phyloP scores from a whole-genome alignment of 2,888 invertebrate genomes.

The Boloria selene region DNA sequence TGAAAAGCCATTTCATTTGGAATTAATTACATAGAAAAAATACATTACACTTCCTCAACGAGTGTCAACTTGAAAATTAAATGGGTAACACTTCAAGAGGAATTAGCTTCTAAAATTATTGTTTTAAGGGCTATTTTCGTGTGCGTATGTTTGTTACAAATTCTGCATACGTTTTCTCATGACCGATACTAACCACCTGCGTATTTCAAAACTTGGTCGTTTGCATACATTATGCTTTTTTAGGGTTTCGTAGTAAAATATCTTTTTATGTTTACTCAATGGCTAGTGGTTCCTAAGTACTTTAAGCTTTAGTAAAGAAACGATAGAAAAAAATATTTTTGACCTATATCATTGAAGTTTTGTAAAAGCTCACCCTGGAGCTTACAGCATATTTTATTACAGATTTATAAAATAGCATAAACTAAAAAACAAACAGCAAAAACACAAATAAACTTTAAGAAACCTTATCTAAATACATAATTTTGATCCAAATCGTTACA shows the following conservation, averaged over 20 bases:
- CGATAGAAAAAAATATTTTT: too few relatives aligned
- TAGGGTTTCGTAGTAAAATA: slow-evolving; percentile 34
- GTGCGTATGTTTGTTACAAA: slow-evolving; percentile 1
- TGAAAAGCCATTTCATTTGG: slow-evolving; percentile 48
- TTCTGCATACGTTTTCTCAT: slow-evolving; percentile 10
- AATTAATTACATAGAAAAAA: slow-evolving; percentile 49
- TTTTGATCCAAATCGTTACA: too few relatives aligned
- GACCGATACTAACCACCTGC: slow-evolving; percentile 42
- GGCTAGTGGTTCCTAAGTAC: too few relatives aligned
- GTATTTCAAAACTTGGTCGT: slow-evolving; percentile 44
- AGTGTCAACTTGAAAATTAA: slow-evolving; percentile 1
- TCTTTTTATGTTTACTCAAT: background rate
- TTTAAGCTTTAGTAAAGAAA: too few relatives aligned
- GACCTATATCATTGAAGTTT: too few relatives aligned
- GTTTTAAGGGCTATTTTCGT: background rate
- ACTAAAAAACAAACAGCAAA: too few relatives aligned
- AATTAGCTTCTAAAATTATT: background rate
- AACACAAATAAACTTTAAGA: too few relatives aligned
- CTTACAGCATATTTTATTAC: too few relatives aligned
- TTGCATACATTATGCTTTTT: slow-evolving; percentile 44
- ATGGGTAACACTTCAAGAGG: background rate
- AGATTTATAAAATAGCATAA: too few relatives aligned
- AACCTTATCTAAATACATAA: too few relatives aligned
- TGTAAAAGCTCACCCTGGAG: too few relatives aligned
- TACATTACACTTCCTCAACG: slow-evolving; percentile 37